Conservation (phyloP, 2,888 invertebrate genomes). For the Acrobasis suavella region DNA sequence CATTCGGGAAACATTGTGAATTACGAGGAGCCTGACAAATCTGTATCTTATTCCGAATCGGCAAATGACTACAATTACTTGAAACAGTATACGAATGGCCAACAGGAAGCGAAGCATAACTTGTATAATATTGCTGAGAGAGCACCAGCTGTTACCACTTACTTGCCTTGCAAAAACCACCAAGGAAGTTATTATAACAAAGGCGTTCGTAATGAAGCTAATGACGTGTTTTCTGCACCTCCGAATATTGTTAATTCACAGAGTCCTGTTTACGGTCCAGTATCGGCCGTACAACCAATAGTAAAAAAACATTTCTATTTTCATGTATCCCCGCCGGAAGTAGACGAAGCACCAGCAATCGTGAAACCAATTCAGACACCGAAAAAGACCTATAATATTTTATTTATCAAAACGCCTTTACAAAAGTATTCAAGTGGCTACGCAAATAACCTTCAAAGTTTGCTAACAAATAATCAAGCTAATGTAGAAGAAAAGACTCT, state of each 20-base stretch:
- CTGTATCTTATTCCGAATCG: slow-evolving; percentile 41
- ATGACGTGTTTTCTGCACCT: not conserved
- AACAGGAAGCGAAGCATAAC: slow-evolving; percentile 25
- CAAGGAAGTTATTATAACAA: not conserved
- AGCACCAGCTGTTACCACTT: not conserved
- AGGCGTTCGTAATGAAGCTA: not conserved
- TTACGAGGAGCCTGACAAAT: slow-evolving; percentile 34
- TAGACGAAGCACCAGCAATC: slow-evolving; percentile 79
- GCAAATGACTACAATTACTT: slow-evolving; percentile 41
- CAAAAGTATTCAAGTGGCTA: slow-evolving; percentile 70
- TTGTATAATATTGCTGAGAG: not conserved
- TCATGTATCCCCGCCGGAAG: slow-evolving; percentile 88
- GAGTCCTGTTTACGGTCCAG: slow-evolving; percentile 18
- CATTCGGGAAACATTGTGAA: not conserved
- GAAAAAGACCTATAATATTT: slow-evolving; percentile 88
- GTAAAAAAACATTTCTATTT: slow-evolving; percentile 88
- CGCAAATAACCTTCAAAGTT: slow-evolving; percentile 56
- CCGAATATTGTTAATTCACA: not conserved
- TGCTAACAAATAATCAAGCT: slow-evolving; percentile 82
- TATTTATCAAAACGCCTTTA: slow-evolving; percentile 89
- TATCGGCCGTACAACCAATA: slow-evolving; percentile 51
- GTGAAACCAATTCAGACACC: slow-evolving; percentile 59
- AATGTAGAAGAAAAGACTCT: slow-evolving; percentile 86
- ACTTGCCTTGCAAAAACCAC: slow-evolving; percentile 1
- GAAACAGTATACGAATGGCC: slow-evolving; percentile 29